Base-by-base conservation (phyloP, 2,113 vertebrate genomes). In the Eclectus roratus region DNA sequence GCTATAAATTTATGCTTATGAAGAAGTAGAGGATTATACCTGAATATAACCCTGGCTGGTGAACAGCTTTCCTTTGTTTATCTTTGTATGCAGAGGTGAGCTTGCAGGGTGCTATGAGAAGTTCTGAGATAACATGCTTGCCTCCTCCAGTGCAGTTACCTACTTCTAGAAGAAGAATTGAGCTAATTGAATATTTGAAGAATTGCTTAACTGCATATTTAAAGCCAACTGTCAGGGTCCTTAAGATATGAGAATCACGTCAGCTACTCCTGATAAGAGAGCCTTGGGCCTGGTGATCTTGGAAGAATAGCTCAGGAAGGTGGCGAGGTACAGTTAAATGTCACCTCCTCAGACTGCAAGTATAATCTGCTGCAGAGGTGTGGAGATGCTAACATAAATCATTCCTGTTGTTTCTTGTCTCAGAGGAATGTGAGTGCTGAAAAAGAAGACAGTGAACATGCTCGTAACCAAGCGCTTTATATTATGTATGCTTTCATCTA, bases 331-430 rank as follows among this genome's bases (percentile, higher is more conserved):
- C 23, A 19, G 29, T 35, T 87, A 91, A 85, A 87, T 91, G 91
- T 87, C 84, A 69, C 56, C 49, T 81, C 44, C 35, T 91, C 53
- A 87, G 55, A 69, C 49, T 64, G 29, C 47, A 60, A 72, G 33
- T 60, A 60, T 64, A 84, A 87, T 87, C 56, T 94, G 44, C 65
- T 69, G 84, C 63, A 91, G 65, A 94, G 27, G 19, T 81, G 56
- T 94, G 70, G 64, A 93, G 87, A 83, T 56, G 37, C 65, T 87
- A 72, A 65, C 86, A 95, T 89, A 91, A 95, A 95, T 95, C 70
- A 92, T 87, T 72, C 63, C 37, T 82, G 55, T 71, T 81, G 24
- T 76, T 84, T 87, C 89, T 81, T 94, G 55, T 89, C 89, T 85
- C 73, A 77, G 63, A 72, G 60, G 63, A 91, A 92, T 11, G 14